Conservation (phyloP, 2,797 vertebrate species). For the Harpagifer antarcticus region DNA sequence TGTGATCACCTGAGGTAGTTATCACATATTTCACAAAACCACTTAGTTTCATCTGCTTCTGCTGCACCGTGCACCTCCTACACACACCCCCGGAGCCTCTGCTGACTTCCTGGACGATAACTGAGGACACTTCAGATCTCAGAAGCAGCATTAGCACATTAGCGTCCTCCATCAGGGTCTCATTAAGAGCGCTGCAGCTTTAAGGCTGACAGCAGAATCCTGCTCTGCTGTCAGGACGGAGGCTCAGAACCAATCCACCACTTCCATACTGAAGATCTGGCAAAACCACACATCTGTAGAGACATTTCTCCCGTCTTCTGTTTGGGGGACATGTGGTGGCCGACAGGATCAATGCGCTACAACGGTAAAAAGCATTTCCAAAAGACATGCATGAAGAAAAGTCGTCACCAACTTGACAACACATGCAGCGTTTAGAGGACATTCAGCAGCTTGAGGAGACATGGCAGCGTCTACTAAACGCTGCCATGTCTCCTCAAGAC, state of each 20-base stretch:
- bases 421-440: too few relatives aligned
- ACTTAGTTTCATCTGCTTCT: constrained; percentile 10
- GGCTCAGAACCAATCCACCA: constrained; percentile 47
- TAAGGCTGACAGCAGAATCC: constrained; percentile 54
- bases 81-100: constrained; percentile 30
- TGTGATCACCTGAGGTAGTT: neutral
- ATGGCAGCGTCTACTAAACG: too few relatives aligned
- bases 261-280: constrained; percentile 32
- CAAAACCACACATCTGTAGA: neutral
- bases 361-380: too few relatives aligned
- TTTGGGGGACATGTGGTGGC: neutral
- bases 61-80: constrained; percentile 38
- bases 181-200: constrained; percentile 50
- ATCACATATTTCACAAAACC: too few relatives aligned
- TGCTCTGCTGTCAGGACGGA: constrained; percentile 10
- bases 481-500: too few relatives aligned
- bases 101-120: constrained; percentile 30
- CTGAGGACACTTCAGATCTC: constrained; percentile 51
- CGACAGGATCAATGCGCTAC: too few relatives aligned
- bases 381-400: too few relatives aligned
- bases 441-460: too few relatives aligned
- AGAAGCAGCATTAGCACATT: constrained; percentile 70
- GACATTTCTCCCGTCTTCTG: constrained; percentile 38
- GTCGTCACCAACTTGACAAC: too few relatives aligned
- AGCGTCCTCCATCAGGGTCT: constrained; percentile 72